Base-by-base conservation (phyloP, 1,140 invertebrate species). In the Drosophila parabipectinata region DNA sequence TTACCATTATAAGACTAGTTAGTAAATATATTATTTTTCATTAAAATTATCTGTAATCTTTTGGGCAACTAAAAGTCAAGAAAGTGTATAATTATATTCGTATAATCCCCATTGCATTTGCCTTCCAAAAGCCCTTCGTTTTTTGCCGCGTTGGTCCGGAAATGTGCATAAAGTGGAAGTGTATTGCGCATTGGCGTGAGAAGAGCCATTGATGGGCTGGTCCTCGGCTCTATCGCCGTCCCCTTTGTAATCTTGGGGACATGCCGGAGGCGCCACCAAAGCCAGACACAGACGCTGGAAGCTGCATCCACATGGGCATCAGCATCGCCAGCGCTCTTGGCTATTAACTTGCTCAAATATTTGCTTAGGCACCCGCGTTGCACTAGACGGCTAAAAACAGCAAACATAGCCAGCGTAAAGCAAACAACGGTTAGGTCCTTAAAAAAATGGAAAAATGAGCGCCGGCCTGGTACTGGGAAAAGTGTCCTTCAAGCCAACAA, bases 91-190 rank as follows among this genome's bases (percentile, higher is more conserved):
- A 5, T 7, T 28, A 1, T 6, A 28, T 7, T 28, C 26, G 26
- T 1, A 7, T 28, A 28, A 28, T 28, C 26, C 26, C 26, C 26
- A 28, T 32, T 32, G 32, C 32, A 10, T 10, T 32, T 12, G 3
- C 34, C 10, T 26, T 37, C 12, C 10, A 0, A 28, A 28, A 52
- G 28, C 10, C 41, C 30, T 0, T 34, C n/a, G 63, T 44, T 72
- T 73, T 61, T 50, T 61, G 72, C 44, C 68, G 52, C 57, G 81
- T 50, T 54, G 64, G 75, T 77, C 45, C 82, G 78, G 78, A 85
- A 85, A 84, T 84, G 82, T 88, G 83, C 84, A 87, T 77, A 85
- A 85, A 85, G 81, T 80, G 81, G 84, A 87, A 87, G 78, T 87
- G 82, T 82, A 87, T 85, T 72, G 79, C 72, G 69, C 78, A 77